phyloP scores from a whole-genome alignment of 2,113 vertebrate species.

The Apaloderma vittatum region DNA sequence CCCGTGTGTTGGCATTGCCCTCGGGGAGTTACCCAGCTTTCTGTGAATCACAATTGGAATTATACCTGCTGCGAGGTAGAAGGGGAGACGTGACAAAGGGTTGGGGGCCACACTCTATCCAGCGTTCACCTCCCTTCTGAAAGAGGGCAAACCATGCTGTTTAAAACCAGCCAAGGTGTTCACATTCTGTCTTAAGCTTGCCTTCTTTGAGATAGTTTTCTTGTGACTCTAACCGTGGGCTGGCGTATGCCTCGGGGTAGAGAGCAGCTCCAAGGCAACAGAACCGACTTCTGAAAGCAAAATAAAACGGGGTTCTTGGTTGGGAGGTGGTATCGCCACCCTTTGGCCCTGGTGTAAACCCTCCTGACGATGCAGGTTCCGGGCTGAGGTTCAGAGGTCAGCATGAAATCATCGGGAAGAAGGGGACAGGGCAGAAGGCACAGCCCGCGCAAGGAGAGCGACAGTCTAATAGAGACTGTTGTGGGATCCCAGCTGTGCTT shows the following conservation, averaged over 20 bases:
- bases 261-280: background rate
- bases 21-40: background rate
- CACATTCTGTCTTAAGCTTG: background rate
- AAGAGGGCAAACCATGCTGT: background rate
- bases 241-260: background rate
- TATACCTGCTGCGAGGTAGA: background rate
- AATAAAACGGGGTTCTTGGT: background rate
- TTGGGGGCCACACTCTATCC: background rate
- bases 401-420: background rate
- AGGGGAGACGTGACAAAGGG: background rate
- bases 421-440: background rate
- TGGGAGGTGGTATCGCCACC: background rate
- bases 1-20: fast-evolving
- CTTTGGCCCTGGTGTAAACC: background rate
- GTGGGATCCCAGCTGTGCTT: background rate
- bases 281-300: conserved; percentile 31
- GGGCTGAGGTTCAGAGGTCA: background rate
- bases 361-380: background rate
- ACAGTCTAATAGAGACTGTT: background rate
- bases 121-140: background rate
- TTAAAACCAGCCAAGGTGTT: background rate
- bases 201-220: background rate
- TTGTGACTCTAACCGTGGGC: background rate
- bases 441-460: background rate
- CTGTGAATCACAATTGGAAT: background rate